Percentiles rank a stretch among this genome's conserved stretches.
phyloP scores from a whole-genome alignment of 2,888 invertebrate genomes.

The Steinernema hermaphroditum region DNA sequence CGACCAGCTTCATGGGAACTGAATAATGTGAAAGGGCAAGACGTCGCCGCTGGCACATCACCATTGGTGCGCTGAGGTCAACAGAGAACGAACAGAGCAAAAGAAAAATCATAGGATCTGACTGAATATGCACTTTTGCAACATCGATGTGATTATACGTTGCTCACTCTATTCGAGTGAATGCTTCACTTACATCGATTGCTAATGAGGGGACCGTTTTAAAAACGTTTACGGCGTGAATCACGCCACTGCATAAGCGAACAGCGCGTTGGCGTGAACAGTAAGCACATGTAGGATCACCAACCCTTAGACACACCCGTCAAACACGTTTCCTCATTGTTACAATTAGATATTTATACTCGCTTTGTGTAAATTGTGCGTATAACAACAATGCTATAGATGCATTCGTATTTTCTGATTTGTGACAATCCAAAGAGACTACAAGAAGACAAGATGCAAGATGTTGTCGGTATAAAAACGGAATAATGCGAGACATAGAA shows the following conservation, averaged over 20 bases:
- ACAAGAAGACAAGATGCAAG: constrained; percentile 26
- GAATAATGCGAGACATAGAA: not conserved
- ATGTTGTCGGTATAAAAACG: not conserved
- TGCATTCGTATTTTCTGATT: not conserved
- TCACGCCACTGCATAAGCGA: no score
- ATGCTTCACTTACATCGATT: no score
- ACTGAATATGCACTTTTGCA: no score
- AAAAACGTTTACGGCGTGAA: not conserved
- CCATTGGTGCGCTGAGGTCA: not conserved
- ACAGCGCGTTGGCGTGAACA: not conserved
- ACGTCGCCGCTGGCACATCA: constrained; percentile 30
- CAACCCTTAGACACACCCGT: not conserved
- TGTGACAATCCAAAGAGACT: constrained; percentile 22
- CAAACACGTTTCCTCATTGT: no score
- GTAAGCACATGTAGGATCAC: not conserved
- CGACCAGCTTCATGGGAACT: constrained; percentile 29
- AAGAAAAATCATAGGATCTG: not conserved
- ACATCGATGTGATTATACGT: no score
- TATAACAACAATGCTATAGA: not conserved
- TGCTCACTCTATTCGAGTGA: no score
- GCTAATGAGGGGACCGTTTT: not conserved
- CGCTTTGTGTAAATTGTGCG: constrained; percentile 27
- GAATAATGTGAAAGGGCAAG: constrained; percentile 30
- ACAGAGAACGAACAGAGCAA: not conserved
- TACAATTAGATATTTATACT: constrained; percentile 29